These are phyloP conservation scores for Apostichopus japonicus DNA, from an alignment of 35 echinoderm and acorn worm genomes.

Conservation along the genomic window DNA sequence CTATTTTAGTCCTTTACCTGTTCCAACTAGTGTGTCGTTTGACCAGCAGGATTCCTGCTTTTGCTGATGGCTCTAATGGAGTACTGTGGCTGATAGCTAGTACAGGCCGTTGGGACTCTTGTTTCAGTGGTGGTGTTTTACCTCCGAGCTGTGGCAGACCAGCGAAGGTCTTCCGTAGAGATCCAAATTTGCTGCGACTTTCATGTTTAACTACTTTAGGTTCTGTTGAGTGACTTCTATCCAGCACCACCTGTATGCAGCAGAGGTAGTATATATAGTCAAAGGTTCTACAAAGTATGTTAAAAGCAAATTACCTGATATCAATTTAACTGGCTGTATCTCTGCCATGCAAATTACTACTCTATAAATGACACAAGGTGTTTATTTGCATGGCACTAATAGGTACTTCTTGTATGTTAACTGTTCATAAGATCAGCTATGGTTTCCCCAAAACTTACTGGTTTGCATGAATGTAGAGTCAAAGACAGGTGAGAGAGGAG, in stretches of 20 bases:
- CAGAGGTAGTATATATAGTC: too few species aligned
- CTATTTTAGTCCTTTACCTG: background rate
- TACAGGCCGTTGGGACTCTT: background rate
- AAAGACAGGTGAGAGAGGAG: background rate
- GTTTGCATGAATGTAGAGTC: too few species aligned
- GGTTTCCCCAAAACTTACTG: too few species aligned
- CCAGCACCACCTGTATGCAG: background rate
- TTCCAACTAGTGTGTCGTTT: conserved; percentile 39
- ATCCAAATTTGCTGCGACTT: conserved; percentile 19
- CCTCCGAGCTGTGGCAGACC: conserved; percentile 26
- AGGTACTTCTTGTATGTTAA: too few species aligned
- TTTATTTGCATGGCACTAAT: too few species aligned
- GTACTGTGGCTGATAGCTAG: conserved; percentile 4
- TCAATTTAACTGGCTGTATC: background rate
- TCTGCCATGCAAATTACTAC: too few species aligned
- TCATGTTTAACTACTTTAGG: background rate
- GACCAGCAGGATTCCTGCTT: conserved; percentile 28
- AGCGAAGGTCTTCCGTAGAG: conserved; percentile 15
- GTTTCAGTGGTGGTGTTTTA: background rate
- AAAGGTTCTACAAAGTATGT: too few species aligned
- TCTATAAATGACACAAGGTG: too few species aligned
- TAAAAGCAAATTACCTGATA: too few species aligned
- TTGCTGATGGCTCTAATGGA: conserved; percentile 22
- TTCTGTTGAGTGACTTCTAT: conserved; percentile 9
- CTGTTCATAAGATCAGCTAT: too few species aligned